Evolutionary conservation across 2,797 vertebrate genomes (phyloP).

Genomic region (Ptychobarbus kaznakovi): DNA sequence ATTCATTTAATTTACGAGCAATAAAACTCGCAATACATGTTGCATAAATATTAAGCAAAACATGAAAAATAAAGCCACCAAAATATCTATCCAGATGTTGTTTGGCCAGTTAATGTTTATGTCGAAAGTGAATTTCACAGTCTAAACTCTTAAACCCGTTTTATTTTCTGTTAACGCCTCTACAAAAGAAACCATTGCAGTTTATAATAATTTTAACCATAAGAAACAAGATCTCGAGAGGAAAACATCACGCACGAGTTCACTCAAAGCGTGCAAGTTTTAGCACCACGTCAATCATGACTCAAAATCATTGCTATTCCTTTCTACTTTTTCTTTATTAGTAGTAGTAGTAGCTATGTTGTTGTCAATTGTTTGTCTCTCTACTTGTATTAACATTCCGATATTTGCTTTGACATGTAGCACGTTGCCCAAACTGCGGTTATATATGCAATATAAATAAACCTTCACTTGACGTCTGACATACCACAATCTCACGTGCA

Average conservation of each 20-base stretch:
- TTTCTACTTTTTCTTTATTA: neutral
- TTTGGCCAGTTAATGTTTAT: neutral
- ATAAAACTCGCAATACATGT: neutral
- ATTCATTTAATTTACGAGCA: neutral
- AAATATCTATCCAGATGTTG: constrained; percentile 23
- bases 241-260: neutral
- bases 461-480: neutral
- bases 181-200: neutral
- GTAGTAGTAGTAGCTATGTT: too few relatives aligned
- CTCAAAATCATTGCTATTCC: neutral
- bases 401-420: neutral
- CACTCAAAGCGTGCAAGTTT: constrained; percentile 17
- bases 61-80: neutral
- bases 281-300: neutral
- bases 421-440: neutral
- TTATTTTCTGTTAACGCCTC: neutral
- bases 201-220: neutral
- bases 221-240: neutral
- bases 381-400: neutral
- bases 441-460: constrained; percentile 6
- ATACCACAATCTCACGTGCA: neutral
- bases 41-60: constrained; percentile 1
- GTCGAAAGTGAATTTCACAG: neutral
- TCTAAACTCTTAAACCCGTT: neutral
- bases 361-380: neutral